Evolutionary conservation across 2,888 invertebrate species (phyloP), one percentile per base, ranked within the genome.

Genomic region (Drosophila falleni): DNA sequence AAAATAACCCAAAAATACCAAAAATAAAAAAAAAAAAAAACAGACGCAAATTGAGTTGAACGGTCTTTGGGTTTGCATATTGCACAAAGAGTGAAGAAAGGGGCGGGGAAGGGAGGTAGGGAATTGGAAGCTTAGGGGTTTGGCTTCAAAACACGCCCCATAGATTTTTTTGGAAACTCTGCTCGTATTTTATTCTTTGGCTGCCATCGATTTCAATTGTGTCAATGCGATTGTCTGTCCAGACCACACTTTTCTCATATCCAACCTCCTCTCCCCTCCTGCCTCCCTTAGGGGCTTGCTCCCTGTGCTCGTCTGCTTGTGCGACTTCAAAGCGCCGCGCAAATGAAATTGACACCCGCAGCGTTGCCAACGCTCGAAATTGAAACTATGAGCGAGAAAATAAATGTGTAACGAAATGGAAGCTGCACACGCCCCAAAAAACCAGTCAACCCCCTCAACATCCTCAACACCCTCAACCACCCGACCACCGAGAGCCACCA

Each of bases 291-390:
- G 41, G 42, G 55, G 54, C 6, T 23, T 6, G n/a, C 37, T 19
- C 15, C 42, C 39, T 11, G 15, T 16, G 55, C 39, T 51, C 59
- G 35, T 10, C 35, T 50, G 62, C 60, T 55, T 61, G 29, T 72
- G 72, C 62, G 68, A 78, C 87, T 84, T 87, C 85, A 85, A 85
- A 87, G 83, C 80, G 72, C 23, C 80, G 74, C 69, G 72, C 85
- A 78, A 78, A 82, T 85, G 85, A 87, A 85, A 85, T 85, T 81
- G 84, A 85, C 84, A 85, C 84, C 87, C 87, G 86, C 84, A 80
- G 87, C 74, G 87, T 64, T 61, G 70, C 58, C 71, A 51, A 66
- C 80, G 71, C 64, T 77, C 62, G 55, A 78, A 86, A 80, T 76
- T 78, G 82, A 84, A 84, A 87, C 87, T 87, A 84, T 87, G 86